Percentiles rank a stretch among this genome's conserved stretches.
Evolutionary conservation across 1,140 invertebrate species (phyloP).

Genomic region (Eurosta solidaginis): DNA sequence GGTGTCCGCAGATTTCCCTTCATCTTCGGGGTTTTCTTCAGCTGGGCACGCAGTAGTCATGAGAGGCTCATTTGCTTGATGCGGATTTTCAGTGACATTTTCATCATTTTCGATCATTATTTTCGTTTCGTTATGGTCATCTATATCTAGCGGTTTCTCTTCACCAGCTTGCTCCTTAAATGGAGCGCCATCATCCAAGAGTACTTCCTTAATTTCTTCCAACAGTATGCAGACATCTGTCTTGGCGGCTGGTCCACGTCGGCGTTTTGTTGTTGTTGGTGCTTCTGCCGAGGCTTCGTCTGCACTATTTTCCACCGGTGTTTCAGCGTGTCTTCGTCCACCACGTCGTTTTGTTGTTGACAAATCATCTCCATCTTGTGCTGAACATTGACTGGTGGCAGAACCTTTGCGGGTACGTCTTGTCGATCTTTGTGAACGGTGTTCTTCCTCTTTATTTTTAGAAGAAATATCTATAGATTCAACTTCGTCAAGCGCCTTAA

Average conservation of each 20-base stretch:
- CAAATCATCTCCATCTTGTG: neutral
- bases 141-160: too few species aligned
- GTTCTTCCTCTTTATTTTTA: neutral
- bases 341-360: neutral
- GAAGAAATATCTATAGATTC: neutral
- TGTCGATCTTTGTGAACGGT: slow-evolving; percentile 19
- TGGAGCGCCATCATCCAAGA: neutral
- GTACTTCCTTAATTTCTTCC: neutral
- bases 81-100: too few species aligned
- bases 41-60: too few species aligned
- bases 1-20: too few species aligned
- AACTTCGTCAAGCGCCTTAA: neutral
- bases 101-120: too few species aligned
- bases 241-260: neutral
- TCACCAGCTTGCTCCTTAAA: neutral
- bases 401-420: slow-evolving; percentile 38
- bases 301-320: neutral
- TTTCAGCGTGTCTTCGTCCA: slow-evolving; percentile 5
- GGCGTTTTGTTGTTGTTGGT: neutral
- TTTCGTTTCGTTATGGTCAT: too few species aligned
- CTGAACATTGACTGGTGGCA: neutral
- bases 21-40: too few species aligned
- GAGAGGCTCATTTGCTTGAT: too few species aligned
- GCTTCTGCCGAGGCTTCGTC: neutral
- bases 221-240: neutral